Evolutionary conservation across 2,888 invertebrate genomes (phyloP), one percentile per base, ranked within the genome.

Genomic region (Silvanus unidentatus): DNA sequence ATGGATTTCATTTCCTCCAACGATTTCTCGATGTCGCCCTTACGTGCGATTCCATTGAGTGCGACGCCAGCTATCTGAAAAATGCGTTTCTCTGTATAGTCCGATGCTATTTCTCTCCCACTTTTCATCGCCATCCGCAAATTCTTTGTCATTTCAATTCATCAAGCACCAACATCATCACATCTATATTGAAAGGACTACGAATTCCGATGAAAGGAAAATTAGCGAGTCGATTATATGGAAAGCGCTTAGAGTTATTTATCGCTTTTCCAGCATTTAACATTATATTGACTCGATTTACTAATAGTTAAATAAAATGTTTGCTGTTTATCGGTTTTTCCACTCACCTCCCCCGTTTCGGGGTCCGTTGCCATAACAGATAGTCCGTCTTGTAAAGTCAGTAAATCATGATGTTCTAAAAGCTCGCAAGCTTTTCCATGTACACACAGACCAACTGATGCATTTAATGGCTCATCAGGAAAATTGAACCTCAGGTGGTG

Each of bases 391-490:
- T 78, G 75, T 58, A 90, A 76, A n/a, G 88, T 88, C 15, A 76
- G 74, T 30, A 79, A 66, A 62, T 88, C 85, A 57, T 88, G 84
- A 16, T 78, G 73, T 71, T 90, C 89, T 42, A 89, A 73, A 16
- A 85, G 82, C 0, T 73, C 75, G 60, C 88, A 87, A 0, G 84
- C 78, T 58, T 82, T 78, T 0, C 88, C 88, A 4, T 79, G 76
- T 40, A 77, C 69, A 62, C 88, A 88, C 4, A 89, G 75, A 9
- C 78, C 77, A n/a, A 88, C 84, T 0, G 88, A 85, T 57, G 80
- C 79, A 71, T 90, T 90, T 37, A 90, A 75, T 0, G 90, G 89
- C 66, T 90, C 90, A 64, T 90, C 90, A 0, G 86, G 83, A 68
- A 90, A 90, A 63, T 81, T 86, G 53, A 78, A 73, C 28, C 86